Conservation (phyloP, 2,888 invertebrate species). For the Drosophila demipolita region DNA sequence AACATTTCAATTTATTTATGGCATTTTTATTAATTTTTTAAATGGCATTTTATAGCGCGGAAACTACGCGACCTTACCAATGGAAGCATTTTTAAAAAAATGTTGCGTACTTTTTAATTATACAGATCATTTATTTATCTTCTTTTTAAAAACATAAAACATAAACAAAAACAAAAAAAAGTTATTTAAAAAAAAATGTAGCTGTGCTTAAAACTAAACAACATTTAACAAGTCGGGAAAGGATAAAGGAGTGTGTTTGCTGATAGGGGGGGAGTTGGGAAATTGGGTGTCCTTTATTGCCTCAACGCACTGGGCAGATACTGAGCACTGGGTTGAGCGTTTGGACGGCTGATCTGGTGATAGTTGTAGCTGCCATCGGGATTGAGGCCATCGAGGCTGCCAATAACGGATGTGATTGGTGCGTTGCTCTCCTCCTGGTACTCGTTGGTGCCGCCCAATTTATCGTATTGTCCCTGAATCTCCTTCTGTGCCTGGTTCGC, state of each 20-base stretch:
- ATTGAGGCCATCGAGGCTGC: slow-evolving; percentile 80
- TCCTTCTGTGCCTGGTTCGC: slow-evolving; percentile 83
- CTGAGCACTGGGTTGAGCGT: slow-evolving; percentile 60
- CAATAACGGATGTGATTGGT: slow-evolving; percentile 81
- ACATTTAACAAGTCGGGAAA: slow-evolving; percentile 48
- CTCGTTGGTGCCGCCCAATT: slow-evolving; percentile 81
- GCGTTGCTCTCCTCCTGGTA: slow-evolving; percentile 79
- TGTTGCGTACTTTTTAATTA: slow-evolving; percentile 53
- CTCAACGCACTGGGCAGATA: slow-evolving; percentile 75
- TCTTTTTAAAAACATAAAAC: slow-evolving; percentile 48
- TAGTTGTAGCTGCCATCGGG: slow-evolving; percentile 82
- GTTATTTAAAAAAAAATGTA: slow-evolving; percentile 22
- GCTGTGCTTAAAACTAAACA: slow-evolving; percentile 66
- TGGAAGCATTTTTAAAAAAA: slow-evolving; percentile 18
- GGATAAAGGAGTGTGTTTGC: slow-evolving; percentile 5
- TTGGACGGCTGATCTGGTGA: slow-evolving; percentile 64
- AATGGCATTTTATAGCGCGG: slow-evolving; percentile 63
- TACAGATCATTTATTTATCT: slow-evolving; percentile 42
- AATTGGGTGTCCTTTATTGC: slow-evolving; percentile 32
- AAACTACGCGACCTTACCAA: slow-evolving; percentile 50
- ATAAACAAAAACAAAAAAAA: slow-evolving; percentile 42
- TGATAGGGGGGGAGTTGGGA: neutral
- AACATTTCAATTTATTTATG: slow-evolving; percentile 73
- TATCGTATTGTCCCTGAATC: slow-evolving; percentile 84
- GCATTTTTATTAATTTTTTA: slow-evolving; percentile 76